These are phyloP conservation scores for Cosmopolites sordidus DNA, from an alignment of 2,888 invertebrate species.

Conservation along the genomic window DNA sequence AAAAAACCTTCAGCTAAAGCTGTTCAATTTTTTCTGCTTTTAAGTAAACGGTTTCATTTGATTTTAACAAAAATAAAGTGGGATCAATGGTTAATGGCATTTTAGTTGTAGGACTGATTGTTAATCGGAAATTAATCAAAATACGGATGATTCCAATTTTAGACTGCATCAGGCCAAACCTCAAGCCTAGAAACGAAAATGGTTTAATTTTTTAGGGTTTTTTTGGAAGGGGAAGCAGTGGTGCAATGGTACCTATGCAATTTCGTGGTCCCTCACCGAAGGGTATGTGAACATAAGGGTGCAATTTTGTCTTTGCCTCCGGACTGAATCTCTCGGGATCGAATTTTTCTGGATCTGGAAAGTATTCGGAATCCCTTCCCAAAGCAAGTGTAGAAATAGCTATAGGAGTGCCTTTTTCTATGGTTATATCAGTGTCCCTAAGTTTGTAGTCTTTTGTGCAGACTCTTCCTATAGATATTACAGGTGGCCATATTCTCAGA, in stretches of 20 bases:
- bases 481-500: conserved; percentile 31
- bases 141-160: conserved; percentile 27
- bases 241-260: conserved; percentile 34
- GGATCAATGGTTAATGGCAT: conserved; percentile 22
- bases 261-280: conserved; percentile 36
- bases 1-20: too few species aligned
- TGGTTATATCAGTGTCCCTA: conserved; percentile 27
- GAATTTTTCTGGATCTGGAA: conserved; percentile 32
- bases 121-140: conserved; percentile 20
- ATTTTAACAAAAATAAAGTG: conserved; percentile 13
- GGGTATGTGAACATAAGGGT: conserved; percentile 29
- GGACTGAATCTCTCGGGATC: conserved; percentile 33
- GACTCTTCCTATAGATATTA: conserved; percentile 26
- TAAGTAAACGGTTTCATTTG: conserved; percentile 20
- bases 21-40: neutral
- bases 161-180: conserved; percentile 29
- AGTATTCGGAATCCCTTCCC: conserved; percentile 33
- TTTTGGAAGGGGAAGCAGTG: too few species aligned
- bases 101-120: conserved; percentile 24
- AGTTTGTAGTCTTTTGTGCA: conserved; percentile 33
- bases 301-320: conserved; percentile 26
- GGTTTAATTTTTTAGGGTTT: too few species aligned
- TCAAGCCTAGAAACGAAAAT: conserved; percentile 23
- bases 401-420: conserved; percentile 33
- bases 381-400: conserved; percentile 29